A percentile compares a stretch with the other conserved stretches of the same genome.
phyloP scores from a whole-genome alignment of 2,113 vertebrate species.

The Myotis davidii region DNA sequence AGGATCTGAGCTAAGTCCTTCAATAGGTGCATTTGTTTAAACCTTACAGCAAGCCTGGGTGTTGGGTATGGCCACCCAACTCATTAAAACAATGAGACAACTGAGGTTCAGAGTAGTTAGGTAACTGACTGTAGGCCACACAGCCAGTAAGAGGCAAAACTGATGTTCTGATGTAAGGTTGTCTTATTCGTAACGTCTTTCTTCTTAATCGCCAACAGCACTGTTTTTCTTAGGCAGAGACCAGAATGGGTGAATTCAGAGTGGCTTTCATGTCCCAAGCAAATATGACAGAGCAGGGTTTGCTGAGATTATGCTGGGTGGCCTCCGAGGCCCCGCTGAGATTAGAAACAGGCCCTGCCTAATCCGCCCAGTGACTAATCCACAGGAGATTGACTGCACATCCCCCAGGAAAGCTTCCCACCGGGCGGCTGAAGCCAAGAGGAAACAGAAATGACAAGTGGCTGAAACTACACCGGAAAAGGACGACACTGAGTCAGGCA shows the following conservation, averaged over 20 bases:
- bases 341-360: not conserved
- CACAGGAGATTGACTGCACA: not conserved
- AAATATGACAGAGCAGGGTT: not conserved
- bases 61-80: not conserved
- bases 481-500: not conserved
- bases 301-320: not conserved
- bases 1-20: not conserved
- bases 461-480: not conserved
- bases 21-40: not conserved
- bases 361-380: not conserved
- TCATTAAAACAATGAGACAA: not conserved
- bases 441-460: conserved; percentile 13
- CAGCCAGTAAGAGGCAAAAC: not conserved
- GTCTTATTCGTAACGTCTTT: not conserved
- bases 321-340: not conserved
- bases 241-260: not conserved
- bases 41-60: not conserved
- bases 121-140: not conserved
- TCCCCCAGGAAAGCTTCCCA: not conserved
- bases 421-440: not conserved
- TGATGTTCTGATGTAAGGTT: not conserved
- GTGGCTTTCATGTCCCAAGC: conserved; percentile 11
- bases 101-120: not conserved
- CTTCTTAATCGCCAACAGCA: not conserved
- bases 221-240: not conserved